Conservation (phyloP, 2,113 vertebrate species). For the Danionella cerebrum region DNA sequence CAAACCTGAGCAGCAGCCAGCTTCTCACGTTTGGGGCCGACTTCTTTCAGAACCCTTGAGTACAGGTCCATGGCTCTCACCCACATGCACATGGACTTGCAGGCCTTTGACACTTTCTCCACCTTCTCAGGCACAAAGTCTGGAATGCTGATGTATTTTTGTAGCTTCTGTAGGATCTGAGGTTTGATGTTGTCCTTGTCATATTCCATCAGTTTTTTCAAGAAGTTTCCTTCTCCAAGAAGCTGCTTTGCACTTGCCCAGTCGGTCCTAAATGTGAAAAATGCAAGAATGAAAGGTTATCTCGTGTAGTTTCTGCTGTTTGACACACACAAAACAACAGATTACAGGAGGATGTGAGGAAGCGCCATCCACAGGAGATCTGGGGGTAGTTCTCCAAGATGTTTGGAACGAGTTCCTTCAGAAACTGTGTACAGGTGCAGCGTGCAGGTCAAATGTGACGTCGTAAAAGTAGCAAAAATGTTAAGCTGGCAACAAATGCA, state of each 20-base stretch:
- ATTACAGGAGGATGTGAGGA: no score
- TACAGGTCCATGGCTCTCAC: constrained; percentile 78
- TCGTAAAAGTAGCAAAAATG: no score
- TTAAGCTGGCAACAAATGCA: no score
- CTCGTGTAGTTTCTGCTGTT: no score
- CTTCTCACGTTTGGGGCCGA: constrained; percentile 72
- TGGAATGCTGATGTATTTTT: constrained; percentile 73
- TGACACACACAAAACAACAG: no score
- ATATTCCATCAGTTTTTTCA: constrained; percentile 69
- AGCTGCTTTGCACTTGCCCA: constrained; percentile 76
- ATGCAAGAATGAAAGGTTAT: constrained; percentile 1
- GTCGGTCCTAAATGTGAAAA: constrained; percentile 61
- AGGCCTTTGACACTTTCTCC: constrained; percentile 77
- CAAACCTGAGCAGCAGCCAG: constrained; percentile 67
- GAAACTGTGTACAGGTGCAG: no score
- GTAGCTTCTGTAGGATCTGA: constrained; percentile 68
- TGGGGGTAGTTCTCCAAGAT: no score
- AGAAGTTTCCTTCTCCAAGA: constrained; percentile 72
- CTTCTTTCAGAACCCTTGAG: constrained; percentile 70
- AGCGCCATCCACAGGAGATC: no score
- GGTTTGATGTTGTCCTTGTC: constrained; percentile 78
- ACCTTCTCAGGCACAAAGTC: constrained; percentile 80
- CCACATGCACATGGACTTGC: constrained; percentile 79
- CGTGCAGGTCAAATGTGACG: no score
- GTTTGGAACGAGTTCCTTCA: no score